Percentiles rank a stretch among this genome's conserved stretches.
These are phyloP conservation scores for Apotomis capreana DNA, from an alignment of 2,888 invertebrate species.

Conservation along the genomic window DNA sequence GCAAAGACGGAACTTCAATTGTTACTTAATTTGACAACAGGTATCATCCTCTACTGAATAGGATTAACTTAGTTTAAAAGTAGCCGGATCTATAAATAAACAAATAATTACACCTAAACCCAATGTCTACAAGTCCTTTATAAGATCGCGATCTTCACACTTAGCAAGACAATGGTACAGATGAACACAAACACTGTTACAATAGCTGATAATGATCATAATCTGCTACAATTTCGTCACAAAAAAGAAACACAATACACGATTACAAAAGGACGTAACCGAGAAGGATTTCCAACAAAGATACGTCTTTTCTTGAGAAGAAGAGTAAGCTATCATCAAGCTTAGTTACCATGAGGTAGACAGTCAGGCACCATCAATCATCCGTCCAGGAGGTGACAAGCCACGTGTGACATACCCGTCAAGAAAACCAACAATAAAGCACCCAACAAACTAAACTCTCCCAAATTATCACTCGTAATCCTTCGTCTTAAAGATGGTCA, in stretches of 20 bases:
- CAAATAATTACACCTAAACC: neutral
- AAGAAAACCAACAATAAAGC: constrained; percentile 24
- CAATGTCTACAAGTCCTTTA: constrained; percentile 14
- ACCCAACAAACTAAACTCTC: neutral
- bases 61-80: neutral
- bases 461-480: constrained; percentile 20
- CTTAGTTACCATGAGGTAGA: constrained; percentile 34
- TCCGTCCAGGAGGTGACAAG: constrained; percentile 38
- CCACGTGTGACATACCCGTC: constrained; percentile 41
- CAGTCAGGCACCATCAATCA: constrained; percentile 39
- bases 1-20: too few species aligned
- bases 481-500: constrained; percentile 15
- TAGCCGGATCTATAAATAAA: constrained; percentile 19
- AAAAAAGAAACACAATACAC: constrained; percentile 33
- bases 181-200: constrained; percentile 24
- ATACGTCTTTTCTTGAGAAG: neutral
- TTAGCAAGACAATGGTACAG: constrained; percentile 18
- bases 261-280: constrained; percentile 5
- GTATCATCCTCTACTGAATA: too few species aligned
- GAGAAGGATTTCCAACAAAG: too few species aligned
- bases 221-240: constrained; percentile 37
- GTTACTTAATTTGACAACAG: too few species aligned
- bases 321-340: constrained; percentile 21
- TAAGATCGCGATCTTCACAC: constrained; percentile 12
- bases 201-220: constrained; percentile 34